Evolutionary conservation across 2,888 invertebrate species (phyloP).

Genomic region (Drosophila incognita): DNA sequence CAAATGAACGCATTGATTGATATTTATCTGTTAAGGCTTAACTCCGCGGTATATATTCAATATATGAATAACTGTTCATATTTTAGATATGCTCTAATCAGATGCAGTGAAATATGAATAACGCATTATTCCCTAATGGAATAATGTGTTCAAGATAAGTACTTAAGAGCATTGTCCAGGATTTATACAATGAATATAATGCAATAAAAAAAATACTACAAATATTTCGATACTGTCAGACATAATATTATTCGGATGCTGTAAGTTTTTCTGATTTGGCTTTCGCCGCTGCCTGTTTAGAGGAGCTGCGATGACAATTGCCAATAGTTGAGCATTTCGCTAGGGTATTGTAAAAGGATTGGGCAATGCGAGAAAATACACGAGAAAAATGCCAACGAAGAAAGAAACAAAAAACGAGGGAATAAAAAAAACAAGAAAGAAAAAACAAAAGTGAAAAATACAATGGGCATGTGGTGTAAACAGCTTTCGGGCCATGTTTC

Average conservation of each 20-base stretch:
- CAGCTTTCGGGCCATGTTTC: conserved; percentile 57
- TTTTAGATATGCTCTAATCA: neutral
- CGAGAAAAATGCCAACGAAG: conserved; percentile 1
- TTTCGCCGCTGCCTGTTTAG: neutral
- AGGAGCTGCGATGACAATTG: conserved; percentile 11
- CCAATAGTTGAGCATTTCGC: conserved; percentile 28
- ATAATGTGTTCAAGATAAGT: neutral
- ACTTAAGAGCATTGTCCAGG: neutral
- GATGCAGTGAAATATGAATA: neutral
- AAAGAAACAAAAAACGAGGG: neutral
- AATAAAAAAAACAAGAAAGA: neutral
- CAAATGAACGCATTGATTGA: neutral
- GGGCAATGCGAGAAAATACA: conserved; percentile 20
- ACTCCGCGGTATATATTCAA: neutral
- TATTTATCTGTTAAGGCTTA: neutral
- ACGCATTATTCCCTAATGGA: neutral
- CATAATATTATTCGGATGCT: neutral
- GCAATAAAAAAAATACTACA: neutral
- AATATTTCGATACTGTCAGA: conserved; percentile 8
- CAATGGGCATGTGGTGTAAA: conserved; percentile 49
- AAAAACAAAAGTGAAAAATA: conserved; percentile 17
- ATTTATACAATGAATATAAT: neutral
- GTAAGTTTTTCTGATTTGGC: neutral
- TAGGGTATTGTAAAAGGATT: conserved; percentile 35
- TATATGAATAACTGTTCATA: neutral